Base-by-base conservation (phyloP, 2,113 vertebrate species). In the Petroica traversi region DNA sequence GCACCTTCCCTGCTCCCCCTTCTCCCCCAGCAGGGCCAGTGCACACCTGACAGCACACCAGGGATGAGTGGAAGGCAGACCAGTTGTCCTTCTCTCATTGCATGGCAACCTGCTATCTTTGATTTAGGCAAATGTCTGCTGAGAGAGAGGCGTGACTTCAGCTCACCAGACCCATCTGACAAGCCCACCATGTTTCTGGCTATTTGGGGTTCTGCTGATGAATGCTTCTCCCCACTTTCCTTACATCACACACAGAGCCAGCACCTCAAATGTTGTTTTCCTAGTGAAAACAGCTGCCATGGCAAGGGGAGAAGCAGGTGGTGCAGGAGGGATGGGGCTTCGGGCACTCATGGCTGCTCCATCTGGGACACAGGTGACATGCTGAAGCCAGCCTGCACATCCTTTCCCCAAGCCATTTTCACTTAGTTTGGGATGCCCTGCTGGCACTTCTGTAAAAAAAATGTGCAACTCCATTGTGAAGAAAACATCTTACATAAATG, bases 121-220 rank as follows among this genome's bases (percentile, higher is more conserved):
- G 88, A 91, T 83, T 73, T 55, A 85, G 80, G 82, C 85, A 58
- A 83, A 94, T 66, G 66, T 89, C 76, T 91, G 48, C 71, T 66
- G 61, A 54, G 89, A 76, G 57, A 40, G 63, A 67, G 52, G 84
- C 2, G 24, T 69, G 36, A 67, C 51, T 91, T 40, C 10, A 4
- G 43, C 72, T 85, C 46, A 41, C 62, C 84, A 40, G 90, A 71
- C 71, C 93, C 89, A 18, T 88, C 93, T 88, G 91, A 63, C 46
- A 78, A 82, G 45, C 52, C 18, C 4, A 2, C 13, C 1, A 1
- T 20, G 33, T 33, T 74, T 25, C 76, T 86, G 83, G 84, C 77
- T 67, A 6, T 5, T 54, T 45, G 19, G 45, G 45, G 45, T 12
- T 51, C 59, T 90, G 45, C 57, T 64, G 49, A 24, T 43, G 52